A percentile compares a stretch with the other conserved stretches of the same genome.
phyloP scores from a whole-genome alignment of 2,888 invertebrate species.

The Oligia strigilis region DNA sequence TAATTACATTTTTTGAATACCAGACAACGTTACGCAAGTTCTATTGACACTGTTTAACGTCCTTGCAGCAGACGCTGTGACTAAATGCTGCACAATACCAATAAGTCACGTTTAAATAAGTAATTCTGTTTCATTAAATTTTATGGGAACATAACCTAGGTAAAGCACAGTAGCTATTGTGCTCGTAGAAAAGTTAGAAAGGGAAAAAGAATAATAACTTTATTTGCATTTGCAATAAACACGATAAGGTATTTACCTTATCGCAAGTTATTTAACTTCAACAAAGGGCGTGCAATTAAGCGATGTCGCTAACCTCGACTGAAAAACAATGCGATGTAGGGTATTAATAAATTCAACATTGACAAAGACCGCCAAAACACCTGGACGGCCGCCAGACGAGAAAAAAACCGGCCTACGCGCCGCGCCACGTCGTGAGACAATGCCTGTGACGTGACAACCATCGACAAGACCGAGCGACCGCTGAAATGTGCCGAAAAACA shows the following conservation, averaged over 20 bases:
- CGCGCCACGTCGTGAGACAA: constrained; percentile 73
- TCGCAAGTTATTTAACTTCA: constrained; percentile 3
- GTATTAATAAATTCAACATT: constrained; percentile 90
- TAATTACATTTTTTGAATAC: constrained; percentile 86
- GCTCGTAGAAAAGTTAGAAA: constrained; percentile 36
- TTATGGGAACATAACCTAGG: constrained; percentile 18
- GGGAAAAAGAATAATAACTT: constrained; percentile 32
- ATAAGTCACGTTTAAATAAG: constrained; percentile 17
- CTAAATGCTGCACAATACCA: constrained; percentile 15
- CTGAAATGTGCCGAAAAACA: constrained; percentile 40
- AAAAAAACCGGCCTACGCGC: constrained; percentile 83
- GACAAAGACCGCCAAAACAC: constrained; percentile 90
- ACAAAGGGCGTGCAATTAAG: constrained; percentile 57
- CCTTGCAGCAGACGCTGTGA: constrained; percentile 48
- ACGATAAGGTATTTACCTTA: constrained; percentile 26
- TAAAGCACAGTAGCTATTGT: constrained; percentile 10
- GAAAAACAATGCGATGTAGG: constrained; percentile 78
- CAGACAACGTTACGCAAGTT: constrained; percentile 81
- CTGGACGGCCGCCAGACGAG: constrained; percentile 84
- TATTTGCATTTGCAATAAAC: constrained; percentile 46
- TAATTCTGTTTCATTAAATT: constrained; percentile 11
- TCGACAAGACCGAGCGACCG: constrained; percentile 27
- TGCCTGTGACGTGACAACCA: constrained; percentile 73
- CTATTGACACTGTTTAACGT: constrained; percentile 74
- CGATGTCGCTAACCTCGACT: constrained; percentile 82